Evolutionary conservation across 2,113 vertebrate species (phyloP), one percentile per base, ranked within the genome.

Genomic region (Anolis carolinensis): DNA sequence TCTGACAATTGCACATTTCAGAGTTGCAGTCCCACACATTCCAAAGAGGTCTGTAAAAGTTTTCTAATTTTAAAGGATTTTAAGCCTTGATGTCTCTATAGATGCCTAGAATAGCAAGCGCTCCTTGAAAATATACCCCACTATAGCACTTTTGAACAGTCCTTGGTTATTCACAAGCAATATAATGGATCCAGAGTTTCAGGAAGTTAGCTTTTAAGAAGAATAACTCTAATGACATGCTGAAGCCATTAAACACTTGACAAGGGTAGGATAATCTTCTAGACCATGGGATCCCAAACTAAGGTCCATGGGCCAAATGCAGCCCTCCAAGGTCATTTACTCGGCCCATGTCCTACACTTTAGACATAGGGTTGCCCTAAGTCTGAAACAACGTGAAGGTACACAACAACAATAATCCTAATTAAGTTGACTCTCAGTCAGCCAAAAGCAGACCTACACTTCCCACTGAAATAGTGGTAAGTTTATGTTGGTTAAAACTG

Each of bases 141-240:
- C 7, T 44, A 63, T 80, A 77, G 70, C 7, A 44, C 7, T 79
- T 88, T 62, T 59, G 91, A 96, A 92, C 65, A 94, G 5, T 90
- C 89, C 85, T 86, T 90, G 50, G 36, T 82, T 92, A 89, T 92
- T 85, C 73, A 13, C 73, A 87, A 90, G 81, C 86, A 86, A 90
- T 79, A 70, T 74, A 63, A 36, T 79, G 75, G 86, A 89, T 86
- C 0, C 65, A 68, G 65, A 68, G 65, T 68, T 65, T 65, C 6
- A 27, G 63, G 25, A 65, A 65, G 21, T 65, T 23, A 65, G 16
- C 7, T 65, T 68, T 68, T 30, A 68, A n/a, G 65, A 68, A 68
- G 65, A 30, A 68, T 68, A 25, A 30, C 27, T 30, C 65, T 68
- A 68, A 68, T n/a, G 23, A 27, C 27, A 27, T 23, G 65, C 8